phyloP scores from a whole-genome alignment of 2,113 vertebrate genomes.

The Tachuris rubrigastra region DNA sequence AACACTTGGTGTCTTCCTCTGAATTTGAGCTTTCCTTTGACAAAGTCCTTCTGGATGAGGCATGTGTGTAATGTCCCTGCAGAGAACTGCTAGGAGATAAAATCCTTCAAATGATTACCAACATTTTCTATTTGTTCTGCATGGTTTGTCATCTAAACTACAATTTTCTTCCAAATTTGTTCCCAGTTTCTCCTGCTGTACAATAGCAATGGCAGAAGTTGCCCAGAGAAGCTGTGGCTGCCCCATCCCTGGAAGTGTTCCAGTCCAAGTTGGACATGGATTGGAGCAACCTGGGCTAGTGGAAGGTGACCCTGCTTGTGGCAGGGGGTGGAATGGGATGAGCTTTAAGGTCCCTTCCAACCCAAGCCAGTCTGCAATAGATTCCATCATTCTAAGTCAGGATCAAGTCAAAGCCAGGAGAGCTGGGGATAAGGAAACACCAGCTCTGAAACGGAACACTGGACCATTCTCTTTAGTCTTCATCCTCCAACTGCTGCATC shows the following conservation, averaged over 20 bases:
- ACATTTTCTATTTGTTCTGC: neutral
- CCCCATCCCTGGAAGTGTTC: neutral
- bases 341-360: neutral
- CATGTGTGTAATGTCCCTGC: neutral
- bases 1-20: neutral
- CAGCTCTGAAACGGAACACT: neutral
- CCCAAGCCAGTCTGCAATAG: neutral
- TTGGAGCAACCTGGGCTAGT: neutral
- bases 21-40: neutral
- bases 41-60: neutral
- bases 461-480: neutral
- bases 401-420: neutral
- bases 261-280: rapidly evolving
- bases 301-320: neutral
- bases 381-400: neutral
- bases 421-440: neutral
- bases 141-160: neutral
- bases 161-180: neutral
- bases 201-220: neutral
- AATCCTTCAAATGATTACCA: neutral
- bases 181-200: neutral
- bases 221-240: neutral
- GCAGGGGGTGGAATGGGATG: neutral
- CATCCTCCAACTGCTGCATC: neutral
- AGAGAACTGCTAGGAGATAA: neutral